phyloP scores from a whole-genome alignment of 2,888 invertebrate species.

The Scelioninae gen. 1 region DNA sequence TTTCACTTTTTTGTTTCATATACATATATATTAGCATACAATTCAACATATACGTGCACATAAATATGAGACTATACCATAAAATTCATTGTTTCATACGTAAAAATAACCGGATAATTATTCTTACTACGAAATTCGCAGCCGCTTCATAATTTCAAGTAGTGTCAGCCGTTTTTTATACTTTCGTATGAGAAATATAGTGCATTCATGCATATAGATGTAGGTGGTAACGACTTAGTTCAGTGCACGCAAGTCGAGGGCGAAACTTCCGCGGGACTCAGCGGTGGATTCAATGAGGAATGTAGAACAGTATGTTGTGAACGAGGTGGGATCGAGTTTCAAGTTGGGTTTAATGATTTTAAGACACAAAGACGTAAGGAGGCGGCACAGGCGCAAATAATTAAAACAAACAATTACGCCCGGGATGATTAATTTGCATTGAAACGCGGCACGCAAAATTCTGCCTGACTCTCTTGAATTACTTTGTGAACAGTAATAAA shows the following conservation, averaged over 20 bases:
- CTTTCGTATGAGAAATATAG: conserved; percentile 8
- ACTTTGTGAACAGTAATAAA: conserved; percentile 44
- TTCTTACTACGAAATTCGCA: background rate
- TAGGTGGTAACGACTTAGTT: too few relatives aligned
- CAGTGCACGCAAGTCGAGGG: too few relatives aligned
- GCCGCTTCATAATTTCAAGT: conserved; percentile 9
- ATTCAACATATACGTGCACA: too few relatives aligned
- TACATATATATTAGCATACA: too few relatives aligned
- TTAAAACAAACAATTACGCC: conserved; percentile 58
- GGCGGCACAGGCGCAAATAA: conserved; percentile 36
- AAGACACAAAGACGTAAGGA: conserved; percentile 21
- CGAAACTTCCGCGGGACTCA: too few relatives aligned
- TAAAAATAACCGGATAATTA: conserved; percentile 5
- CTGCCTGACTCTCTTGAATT: conserved; percentile 20
- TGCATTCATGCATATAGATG: too few relatives aligned
- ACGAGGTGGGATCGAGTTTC: too few relatives aligned
- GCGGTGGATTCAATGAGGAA: conserved; percentile 35
- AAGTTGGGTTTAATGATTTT: conserved; percentile 46
- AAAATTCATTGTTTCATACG: too few relatives aligned
- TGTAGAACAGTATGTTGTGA: conserved; percentile 15
- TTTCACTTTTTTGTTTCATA: too few relatives aligned
- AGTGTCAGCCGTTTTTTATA: conserved; percentile 14
- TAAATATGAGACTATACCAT: too few relatives aligned
- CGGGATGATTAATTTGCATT: conserved; percentile 53
- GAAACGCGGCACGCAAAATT: conserved; percentile 38